Evolutionary conservation across 1,140 invertebrate genomes (phyloP).

Genomic region (Acromyrmex heyeri): DNA sequence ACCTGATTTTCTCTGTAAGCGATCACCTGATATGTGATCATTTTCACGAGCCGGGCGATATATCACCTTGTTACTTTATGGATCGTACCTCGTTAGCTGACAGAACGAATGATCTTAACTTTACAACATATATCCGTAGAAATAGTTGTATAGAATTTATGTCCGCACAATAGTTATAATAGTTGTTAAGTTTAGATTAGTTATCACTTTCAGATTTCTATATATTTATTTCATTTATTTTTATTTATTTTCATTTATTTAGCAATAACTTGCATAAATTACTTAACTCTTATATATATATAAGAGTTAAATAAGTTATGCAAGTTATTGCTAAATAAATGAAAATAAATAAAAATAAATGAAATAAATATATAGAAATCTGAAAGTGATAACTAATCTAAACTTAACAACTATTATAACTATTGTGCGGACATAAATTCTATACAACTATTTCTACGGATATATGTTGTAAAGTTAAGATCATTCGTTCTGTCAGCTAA

Average conservation of each 20-base stretch:
- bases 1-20: conserved; percentile 49
- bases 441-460: not conserved
- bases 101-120: conserved; percentile 47
- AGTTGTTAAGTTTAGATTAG: not conserved
- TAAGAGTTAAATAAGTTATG: not conserved
- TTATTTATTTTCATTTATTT: not conserved
- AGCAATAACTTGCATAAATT: not conserved
- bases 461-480: conserved; percentile 34
- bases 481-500: conserved; percentile 53
- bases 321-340: not conserved
- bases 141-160: conserved; percentile 37
- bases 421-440: conserved; percentile 18
- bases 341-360: not conserved
- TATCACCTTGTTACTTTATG: conserved; percentile 47
- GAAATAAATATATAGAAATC: not conserved
- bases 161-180: not conserved
- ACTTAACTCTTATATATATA: no score
- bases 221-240: not conserved
- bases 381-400: not conserved
- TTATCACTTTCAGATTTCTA: not conserved
- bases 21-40: conserved; percentile 52
- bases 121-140: conserved; percentile 10
- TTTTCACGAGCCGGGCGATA: conserved; percentile 35
- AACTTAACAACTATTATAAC: not conserved
- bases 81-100: conserved; percentile 54